Evolutionary conservation across 2,113 vertebrate genomes (phyloP), one percentile per base, ranked within the genome.

Genomic region (Tachysurus fulvidraco): DNA sequence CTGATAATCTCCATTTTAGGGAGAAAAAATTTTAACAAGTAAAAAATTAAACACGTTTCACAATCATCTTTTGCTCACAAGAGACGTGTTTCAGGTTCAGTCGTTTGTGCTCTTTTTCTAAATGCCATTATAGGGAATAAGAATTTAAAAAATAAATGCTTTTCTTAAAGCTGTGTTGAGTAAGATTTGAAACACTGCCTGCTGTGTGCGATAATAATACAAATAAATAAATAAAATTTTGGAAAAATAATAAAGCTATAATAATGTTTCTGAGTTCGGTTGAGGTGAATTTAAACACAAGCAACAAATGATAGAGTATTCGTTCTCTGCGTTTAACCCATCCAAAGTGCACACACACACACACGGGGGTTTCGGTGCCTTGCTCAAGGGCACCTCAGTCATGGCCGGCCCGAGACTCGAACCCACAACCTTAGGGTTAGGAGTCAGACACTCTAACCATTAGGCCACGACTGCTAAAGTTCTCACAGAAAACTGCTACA

Each of bases 1-100:
- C 14, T 69, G 6, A 73, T 89, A 36, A 28, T 87, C 86, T 89
- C 86, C 88, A 87, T 87, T 89, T 85, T 83, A 85, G 64, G 86
- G 83, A 85, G 88, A 69, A 3, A 55, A 60, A 57, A 16, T 74
- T 36, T 44, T 86, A 83, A 86, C 19, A 54, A n/a, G 23, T 59
- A 0, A 83, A 83, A 69, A 52, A 65, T 10, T 4, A 73, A 77
- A 78, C 5, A 79, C 14, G 0, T 36, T 65, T 55, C n/a, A 60
- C 44, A 28, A 6, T 60, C 64, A 36, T 44, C 73, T 86, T 83
- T 50, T 41, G 41, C 10, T 41, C 36, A 41, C 65, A n/a, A 14
- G n/a, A 65, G 13, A 14, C 21, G 2, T 12, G 50, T 57, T 13
- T 5, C 73, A 57, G 50, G 25, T 21, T 44, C 19, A 30, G 3